These are phyloP conservation scores for Laothoe populi DNA, from an alignment of 2,888 invertebrate species.

Conservation along the genomic window DNA sequence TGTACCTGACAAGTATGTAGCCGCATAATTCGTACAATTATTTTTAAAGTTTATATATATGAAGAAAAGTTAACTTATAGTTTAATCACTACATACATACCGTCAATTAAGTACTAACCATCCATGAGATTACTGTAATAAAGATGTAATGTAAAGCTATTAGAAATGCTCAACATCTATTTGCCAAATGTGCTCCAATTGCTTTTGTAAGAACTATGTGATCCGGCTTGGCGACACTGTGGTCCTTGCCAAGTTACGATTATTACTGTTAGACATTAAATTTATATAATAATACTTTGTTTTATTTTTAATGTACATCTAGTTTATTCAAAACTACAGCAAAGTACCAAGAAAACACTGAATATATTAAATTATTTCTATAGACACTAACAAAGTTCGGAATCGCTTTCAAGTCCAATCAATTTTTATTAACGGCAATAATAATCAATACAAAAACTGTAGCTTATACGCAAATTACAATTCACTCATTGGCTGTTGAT, in stretches of 20 bases:
- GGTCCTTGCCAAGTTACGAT: slow-evolving; percentile 41
- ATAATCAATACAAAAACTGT: too few relatives aligned
- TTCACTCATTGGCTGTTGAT: too few relatives aligned
- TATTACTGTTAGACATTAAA: slow-evolving; percentile 57
- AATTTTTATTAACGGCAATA: too few relatives aligned
- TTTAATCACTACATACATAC: slow-evolving; percentile 14
- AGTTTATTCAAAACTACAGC: background rate
- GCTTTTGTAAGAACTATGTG: slow-evolving; percentile 11
- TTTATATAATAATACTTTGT: slow-evolving; percentile 47
- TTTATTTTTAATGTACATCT: slow-evolving; percentile 16
- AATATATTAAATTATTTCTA: background rate
- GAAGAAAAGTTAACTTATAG: background rate
- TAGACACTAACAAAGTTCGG: background rate
- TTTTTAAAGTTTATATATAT: slow-evolving; percentile 8
- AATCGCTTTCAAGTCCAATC: background rate
- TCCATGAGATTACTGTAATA: background rate
- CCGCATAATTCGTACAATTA: slow-evolving; percentile 33
- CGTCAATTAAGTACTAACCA: slow-evolving; percentile 18
- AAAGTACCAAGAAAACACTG: background rate
- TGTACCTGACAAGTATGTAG: slow-evolving; percentile 47
- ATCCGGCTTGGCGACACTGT: slow-evolving; percentile 36
- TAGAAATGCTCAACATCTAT: slow-evolving; percentile 5
- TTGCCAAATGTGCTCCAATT: slow-evolving; percentile 13
- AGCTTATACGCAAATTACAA: too few relatives aligned
- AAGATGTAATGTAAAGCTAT: background rate